Conservation (phyloP, 1,140 invertebrate species). For the Bicyclus anynana region DNA sequence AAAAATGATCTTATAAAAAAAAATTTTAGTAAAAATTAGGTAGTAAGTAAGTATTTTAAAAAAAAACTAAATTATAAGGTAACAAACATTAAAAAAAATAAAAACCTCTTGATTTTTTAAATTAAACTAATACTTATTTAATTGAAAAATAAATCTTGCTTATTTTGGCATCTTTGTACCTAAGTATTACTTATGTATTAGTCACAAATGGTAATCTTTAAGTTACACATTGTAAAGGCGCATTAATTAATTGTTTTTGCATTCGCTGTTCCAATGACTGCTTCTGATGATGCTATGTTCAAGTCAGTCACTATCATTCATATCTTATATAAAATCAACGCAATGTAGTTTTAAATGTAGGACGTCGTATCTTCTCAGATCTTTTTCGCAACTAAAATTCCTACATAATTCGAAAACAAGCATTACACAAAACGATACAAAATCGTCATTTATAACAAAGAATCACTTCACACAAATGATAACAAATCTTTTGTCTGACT, state of each 20-base stretch:
- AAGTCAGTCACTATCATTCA: not conserved
- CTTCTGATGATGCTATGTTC: not conserved
- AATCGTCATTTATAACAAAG: slow-evolving; percentile 10
- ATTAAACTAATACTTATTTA: too few species aligned
- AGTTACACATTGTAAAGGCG: not conserved
- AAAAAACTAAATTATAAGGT: too few species aligned
- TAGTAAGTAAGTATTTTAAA: too few species aligned
- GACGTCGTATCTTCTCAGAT: not conserved
- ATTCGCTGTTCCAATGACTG: not conserved
- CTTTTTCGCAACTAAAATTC: slow-evolving; percentile 3
- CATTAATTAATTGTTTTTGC: not conserved
- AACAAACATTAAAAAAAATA: too few species aligned
- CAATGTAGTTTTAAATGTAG: not conserved
- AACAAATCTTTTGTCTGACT: slow-evolving; percentile 11
- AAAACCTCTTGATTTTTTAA: too few species aligned
- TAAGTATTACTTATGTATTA: too few species aligned
- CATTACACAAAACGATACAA: slow-evolving; percentile 4
- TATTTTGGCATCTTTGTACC: too few species aligned
- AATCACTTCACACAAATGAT: slow-evolving; percentile 9
- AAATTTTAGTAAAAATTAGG: too few species aligned
- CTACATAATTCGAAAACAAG: slow-evolving; percentile 12
- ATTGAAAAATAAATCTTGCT: too few species aligned
- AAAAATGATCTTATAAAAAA: too few species aligned
- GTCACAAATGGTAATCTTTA: too few species aligned
- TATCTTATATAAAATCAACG: not conserved